Base-by-base conservation (phyloP, 1,140 invertebrate species). In the Drosophila subpulchrella region DNA sequence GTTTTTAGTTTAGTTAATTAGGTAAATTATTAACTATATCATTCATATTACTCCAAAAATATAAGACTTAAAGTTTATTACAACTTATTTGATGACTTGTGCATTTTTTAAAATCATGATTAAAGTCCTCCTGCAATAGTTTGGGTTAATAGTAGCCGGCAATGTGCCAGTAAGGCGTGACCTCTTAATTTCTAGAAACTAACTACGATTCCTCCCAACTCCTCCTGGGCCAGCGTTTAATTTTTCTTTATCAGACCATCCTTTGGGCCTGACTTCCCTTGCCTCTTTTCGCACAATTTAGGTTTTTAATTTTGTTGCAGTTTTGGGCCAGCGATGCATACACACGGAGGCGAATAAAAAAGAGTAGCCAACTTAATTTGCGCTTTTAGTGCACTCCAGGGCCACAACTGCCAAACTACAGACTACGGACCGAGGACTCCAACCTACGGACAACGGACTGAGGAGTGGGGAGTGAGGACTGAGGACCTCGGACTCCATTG, bases 251-350 rank as follows among this genome's bases (percentile, higher is more conserved):
- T 44, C 58, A 55, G 34, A 32, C n/a, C 60, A 38, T 30, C n/a
- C 17, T n/a, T 36, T 44, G 42, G 12, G 54, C 54, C 20, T 67
- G 53, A 75, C 75, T 75, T 75, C 53, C 51, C 56, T 54, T 42
- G 62, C 47, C 39, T 66, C 61, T 67, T 78, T 67, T 68, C 84
- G 63, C 71, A 78, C 78, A 79, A 73, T 78, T 83, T 72, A 76
- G 75, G 67, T 66, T 79, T 89, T 88, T 88, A 80, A 89, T 89
- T 89, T 80, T 77, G 80, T 75, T 89, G 76, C 83, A 82, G 78
- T 80, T 63, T 63, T 62, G 75, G 74, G 56, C 73, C 36, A 75
- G 39, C 57, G 39, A 39, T 50, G 70, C 67, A 71, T 70, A 70
- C 63, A 56, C 67, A 71, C 39, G 38, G 42, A 47, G 50, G 44